Percentiles rank a stretch among this genome's conserved stretches.
These are phyloP conservation scores for Eustalomyia histrio DNA, from an alignment of 2,888 invertebrate species.

Conservation along the genomic window DNA sequence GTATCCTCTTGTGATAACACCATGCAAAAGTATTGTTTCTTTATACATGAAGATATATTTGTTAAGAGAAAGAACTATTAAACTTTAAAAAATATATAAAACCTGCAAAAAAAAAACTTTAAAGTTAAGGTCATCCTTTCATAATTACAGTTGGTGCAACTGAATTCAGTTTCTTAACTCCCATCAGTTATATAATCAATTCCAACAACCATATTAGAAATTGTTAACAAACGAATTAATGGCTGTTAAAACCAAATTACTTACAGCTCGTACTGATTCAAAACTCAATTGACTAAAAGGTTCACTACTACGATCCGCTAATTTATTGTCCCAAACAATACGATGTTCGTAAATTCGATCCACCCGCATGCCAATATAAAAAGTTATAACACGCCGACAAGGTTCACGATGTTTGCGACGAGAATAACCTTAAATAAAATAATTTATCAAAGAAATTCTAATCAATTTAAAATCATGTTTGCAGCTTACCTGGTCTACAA, in stretches of 20 bases:
- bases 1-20: no score
- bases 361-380: slow-evolving; percentile 89
- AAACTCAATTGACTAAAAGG: slow-evolving; percentile 90
- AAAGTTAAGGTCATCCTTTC: no score
- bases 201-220: no score
- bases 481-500: slow-evolving; percentile 85
- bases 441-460: neutral
- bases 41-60: no score
- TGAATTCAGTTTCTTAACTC: no score
- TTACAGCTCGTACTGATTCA: slow-evolving; percentile 92
- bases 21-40: no score
- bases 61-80: no score
- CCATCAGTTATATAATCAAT: no score
- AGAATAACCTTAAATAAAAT: slow-evolving; percentile 80
- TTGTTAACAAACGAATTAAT: no score
- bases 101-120: no score
- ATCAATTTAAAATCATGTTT: neutral
- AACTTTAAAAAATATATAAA: no score
- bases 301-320: slow-evolving; percentile 88
- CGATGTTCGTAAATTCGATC: slow-evolving; percentile 90
- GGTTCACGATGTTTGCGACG: slow-evolving; percentile 87
- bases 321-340: slow-evolving; percentile 88
- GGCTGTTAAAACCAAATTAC: slow-evolving; percentile 73
- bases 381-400: slow-evolving; percentile 88
- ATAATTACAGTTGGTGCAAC: no score